A percentile compares a stretch with the other conserved stretches of the same genome.
These are phyloP conservation scores for Notolabrus celidotus DNA, from an alignment of 2,797 vertebrate genomes.

Conservation along the genomic window DNA sequence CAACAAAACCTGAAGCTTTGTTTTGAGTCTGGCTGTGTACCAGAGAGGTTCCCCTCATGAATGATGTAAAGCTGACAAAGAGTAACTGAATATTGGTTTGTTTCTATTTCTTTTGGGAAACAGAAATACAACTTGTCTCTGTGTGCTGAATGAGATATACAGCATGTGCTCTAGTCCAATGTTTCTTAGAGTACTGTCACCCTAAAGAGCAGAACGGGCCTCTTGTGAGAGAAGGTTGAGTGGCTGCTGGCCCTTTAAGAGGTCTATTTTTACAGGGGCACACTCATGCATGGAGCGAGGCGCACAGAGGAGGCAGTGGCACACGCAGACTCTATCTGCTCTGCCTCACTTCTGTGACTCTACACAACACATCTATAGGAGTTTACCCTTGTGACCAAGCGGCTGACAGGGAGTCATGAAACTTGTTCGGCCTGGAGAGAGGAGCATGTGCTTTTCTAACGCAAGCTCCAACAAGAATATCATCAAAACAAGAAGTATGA, in stretches of 20 bases:
- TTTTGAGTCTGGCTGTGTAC: background rate
- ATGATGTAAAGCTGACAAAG: constrained; percentile 40
- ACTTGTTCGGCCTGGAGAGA: constrained; percentile 19
- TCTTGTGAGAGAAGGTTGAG: constrained; percentile 76
- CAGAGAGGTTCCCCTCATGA: constrained; percentile 27
- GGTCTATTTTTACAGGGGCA: constrained; percentile 86
- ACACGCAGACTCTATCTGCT: constrained; percentile 69
- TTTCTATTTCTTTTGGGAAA: constrained; percentile 16
- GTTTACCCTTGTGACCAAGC: constrained; percentile 37
- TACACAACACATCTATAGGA: constrained; percentile 65
- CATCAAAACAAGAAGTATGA: constrained; percentile 42
- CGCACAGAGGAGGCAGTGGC: constrained; percentile 72
- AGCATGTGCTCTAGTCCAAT: constrained; percentile 39
- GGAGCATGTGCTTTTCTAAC: constrained; percentile 18
- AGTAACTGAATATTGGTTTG: constrained; percentile 22
- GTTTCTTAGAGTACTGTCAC: constrained; percentile 68
- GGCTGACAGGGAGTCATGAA: constrained; percentile 29
- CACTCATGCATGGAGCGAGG: constrained; percentile 83
- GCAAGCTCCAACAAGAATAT: constrained; percentile 37
- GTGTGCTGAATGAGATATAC: constrained; percentile 50
- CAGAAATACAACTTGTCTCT: constrained; percentile 23
- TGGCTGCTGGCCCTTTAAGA: constrained; percentile 85
- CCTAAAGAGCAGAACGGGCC: constrained; percentile 69
- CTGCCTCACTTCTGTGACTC: constrained; percentile 73
- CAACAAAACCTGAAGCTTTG: constrained; percentile 15